Conservation (phyloP, 2,797 vertebrate genomes). For the Hoplostethus mediterraneus region DNA sequence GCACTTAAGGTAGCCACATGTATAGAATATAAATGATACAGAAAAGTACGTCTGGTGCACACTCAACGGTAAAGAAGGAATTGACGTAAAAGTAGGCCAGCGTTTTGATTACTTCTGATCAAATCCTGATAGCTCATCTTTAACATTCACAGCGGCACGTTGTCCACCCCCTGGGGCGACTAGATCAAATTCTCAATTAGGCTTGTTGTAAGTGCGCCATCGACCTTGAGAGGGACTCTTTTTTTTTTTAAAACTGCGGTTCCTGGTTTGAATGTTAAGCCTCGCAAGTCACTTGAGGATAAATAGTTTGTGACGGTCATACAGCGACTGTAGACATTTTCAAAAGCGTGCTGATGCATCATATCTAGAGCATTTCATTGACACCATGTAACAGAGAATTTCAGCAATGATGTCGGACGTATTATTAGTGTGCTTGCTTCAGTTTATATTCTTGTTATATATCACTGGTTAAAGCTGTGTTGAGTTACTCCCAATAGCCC, state of each 20-base stretch:
- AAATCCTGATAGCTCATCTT: slow-evolving; percentile 75
- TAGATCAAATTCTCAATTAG: slow-evolving; percentile 84
- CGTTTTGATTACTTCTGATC: slow-evolving; percentile 77
- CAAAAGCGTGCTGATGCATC: slow-evolving; percentile 11
- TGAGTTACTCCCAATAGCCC: slow-evolving; percentile 32
- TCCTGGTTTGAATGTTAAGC: slow-evolving; percentile 76
- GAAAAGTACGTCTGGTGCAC: slow-evolving; percentile 27
- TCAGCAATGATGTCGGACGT: neutral
- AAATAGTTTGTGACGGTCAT: slow-evolving; percentile 46
- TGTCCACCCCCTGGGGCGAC: slow-evolving; percentile 72
- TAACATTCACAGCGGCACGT: slow-evolving; percentile 75
- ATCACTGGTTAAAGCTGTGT: slow-evolving; percentile 13
- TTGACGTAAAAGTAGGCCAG: slow-evolving; percentile 67
- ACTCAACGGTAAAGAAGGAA: slow-evolving; percentile 48
- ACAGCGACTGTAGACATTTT: slow-evolving; percentile 15
- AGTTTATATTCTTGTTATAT: no score
- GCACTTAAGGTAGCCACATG: slow-evolving; percentile 15
- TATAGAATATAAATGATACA: slow-evolving; percentile 46
- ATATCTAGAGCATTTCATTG: neutral
- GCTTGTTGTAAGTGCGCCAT: slow-evolving; percentile 73
- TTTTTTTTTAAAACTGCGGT: slow-evolving; percentile 28
- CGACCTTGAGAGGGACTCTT: slow-evolving; percentile 73
- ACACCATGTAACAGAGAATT: neutral
- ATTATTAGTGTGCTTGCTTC: no score
- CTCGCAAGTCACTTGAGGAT: slow-evolving; percentile 61